A percentile compares a stretch with the other conserved stretches of the same genome.
phyloP scores from a whole-genome alignment of 2,888 invertebrate genomes.

The Limnephilus auricula region DNA sequence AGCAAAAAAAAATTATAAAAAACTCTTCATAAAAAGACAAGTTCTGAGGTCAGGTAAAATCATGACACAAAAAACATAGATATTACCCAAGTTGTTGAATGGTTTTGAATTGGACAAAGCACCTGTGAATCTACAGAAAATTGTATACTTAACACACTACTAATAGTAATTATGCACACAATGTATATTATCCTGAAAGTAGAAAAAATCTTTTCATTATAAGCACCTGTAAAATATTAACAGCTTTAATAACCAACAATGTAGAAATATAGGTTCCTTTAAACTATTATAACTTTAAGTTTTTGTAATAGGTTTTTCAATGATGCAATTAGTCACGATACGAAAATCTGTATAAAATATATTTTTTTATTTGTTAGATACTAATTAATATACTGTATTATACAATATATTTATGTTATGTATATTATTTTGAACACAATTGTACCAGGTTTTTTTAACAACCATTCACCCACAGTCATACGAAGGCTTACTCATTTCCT shows the following conservation, averaged over 20 bases:
- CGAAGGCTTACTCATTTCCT: neutral
- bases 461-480: neutral
- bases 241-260: neutral
- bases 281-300: neutral
- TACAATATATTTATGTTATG: neutral
- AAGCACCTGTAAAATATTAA: neutral
- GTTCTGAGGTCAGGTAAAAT: neutral
- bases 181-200: neutral
- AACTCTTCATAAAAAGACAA: neutral
- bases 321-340: neutral
- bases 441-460: neutral
- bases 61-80: no score
- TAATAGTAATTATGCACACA: neutral
- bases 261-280: neutral
- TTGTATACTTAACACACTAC: neutral
- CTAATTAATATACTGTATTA: no score
- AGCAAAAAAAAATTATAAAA: neutral
- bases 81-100: neutral
- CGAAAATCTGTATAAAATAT: neutral
- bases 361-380: neutral
- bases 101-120: neutral
- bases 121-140: neutral
- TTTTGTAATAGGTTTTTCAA: neutral
- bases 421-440: neutral
- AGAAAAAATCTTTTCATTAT: neutral